Base-by-base conservation (phyloP, 2,888 invertebrate species). In the Drosophila ochracea region DNA sequence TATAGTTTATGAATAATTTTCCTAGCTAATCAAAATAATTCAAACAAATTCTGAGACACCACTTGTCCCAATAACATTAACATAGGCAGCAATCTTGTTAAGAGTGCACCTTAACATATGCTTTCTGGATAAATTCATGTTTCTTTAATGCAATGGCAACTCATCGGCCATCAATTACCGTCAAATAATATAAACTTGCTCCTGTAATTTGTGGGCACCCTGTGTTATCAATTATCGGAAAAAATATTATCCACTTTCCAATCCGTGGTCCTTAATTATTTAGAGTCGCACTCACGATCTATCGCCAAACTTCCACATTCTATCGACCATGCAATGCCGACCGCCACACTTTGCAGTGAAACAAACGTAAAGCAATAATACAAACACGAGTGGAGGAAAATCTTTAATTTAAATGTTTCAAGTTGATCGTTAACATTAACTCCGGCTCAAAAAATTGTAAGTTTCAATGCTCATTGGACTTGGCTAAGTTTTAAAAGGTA, bases 391-490 rank as follows among this genome's bases (percentile, higher is more conserved):
- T 79, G 79, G 39, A 72, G 66, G 62, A 63, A 82, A 75, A 62
- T 68, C 64, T 65, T 54, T 73, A 75, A 76, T 82, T 80, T 80
- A 75, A 84, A 82, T 86, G 89, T 73, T 79, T 73, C 62, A 80
- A 80, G 65, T 69, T 68, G 73, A 59, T 61, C 41, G 73, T 63
- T 76, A 77, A 83, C 69, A 53, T 37, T 59, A 68, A 68, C 43
- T 73, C 41, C 47, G 68, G 66, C 66, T 58, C 49, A 52, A 87
- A 28, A 67, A 82, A 87, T 78, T 84, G 85, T 89, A 85, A 85
- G 85, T 85, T 71, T 50, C 19, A 50, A 60, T 41, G 70, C 57
- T 47, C 10, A 60, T 63, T 67, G 62, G 57, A 72, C 25, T 68
- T 57, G 66, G 62, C 60, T 64, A 80, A 53, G 68, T 62, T 54